Base-by-base conservation (phyloP, 2,888 invertebrate species). In the Polymixis lichenea region DNA sequence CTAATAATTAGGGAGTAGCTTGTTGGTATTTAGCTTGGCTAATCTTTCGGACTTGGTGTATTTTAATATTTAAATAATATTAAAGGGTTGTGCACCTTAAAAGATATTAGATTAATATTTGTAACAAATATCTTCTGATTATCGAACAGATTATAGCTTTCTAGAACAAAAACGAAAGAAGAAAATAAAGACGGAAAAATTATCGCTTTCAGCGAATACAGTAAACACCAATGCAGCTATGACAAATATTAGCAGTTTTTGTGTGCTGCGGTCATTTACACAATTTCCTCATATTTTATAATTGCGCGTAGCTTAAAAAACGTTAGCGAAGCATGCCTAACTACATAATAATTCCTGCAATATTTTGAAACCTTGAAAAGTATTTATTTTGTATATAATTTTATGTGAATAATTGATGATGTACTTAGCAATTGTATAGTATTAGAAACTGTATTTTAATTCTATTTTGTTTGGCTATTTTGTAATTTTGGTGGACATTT, bases 381-480 rank as follows among this genome's bases (percentile, higher is more conserved):
- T 85, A 70, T 85, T 68, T 68, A 71, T 68, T 83, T 85, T 66
- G 25, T 66, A 69, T 38, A 76, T 65, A 61, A 58, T 60, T 15
- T 71, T 72, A 11, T 74, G 56, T 71, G n/a, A 64, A 72, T 72
- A 86, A 86, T 77, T 71, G 25, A 69, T 83, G 60, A 65, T 86
- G 82, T 82, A 82, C 82, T 86, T 82, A 82, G n/a, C 49, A 38
- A 38, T 25, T 76, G 53, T 38, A 58, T 38, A 69, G 60, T 82
- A 53, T 67, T 85, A 0, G 25, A 74, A 67, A 66, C 61, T 82
- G n/a, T 62, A 13, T 67, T 58, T 55, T 53, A 55, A 49, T 76
- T 55, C n/a, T 70, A 75, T 22, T 46, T 49, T 66, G 8, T 70
- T 51, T 25, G 58, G 15, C 15, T 49, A 1, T 69, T 72, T 64